Evolutionary conservation across 2,888 invertebrate genomes (phyloP).

Genomic region (Schizotus pectinicornis): DNA sequence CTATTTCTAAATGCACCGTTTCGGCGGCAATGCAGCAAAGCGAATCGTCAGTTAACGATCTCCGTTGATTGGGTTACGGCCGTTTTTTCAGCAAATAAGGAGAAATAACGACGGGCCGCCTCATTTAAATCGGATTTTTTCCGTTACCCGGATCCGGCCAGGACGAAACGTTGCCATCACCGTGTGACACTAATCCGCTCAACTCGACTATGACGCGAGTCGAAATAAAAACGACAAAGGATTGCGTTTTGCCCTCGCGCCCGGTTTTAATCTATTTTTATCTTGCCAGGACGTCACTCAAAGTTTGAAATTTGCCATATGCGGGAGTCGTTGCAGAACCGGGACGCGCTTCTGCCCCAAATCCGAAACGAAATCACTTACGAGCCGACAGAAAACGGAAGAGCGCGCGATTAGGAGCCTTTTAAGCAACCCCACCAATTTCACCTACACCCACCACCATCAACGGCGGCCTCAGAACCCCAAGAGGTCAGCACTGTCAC

Average conservation of each 20-base stretch:
- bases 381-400: too few relatives aligned
- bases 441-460: too few relatives aligned
- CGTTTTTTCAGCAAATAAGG: slow-evolving; percentile 15
- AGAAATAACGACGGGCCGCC: slow-evolving; percentile 20
- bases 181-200: slow-evolving; percentile 27
- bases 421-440: too few relatives aligned
- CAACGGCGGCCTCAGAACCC: too few relatives aligned
- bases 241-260: slow-evolving; percentile 24
- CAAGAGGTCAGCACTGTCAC: too few relatives aligned
- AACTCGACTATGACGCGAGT: slow-evolving; percentile 15
- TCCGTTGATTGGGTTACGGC: slow-evolving; percentile 19
- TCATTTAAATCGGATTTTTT: slow-evolving; percentile 25
- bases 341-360: too few relatives aligned
- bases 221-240: slow-evolving; percentile 30
- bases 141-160: slow-evolving; percentile 9
- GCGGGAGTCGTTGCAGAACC: slow-evolving; percentile 19
- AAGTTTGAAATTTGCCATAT: slow-evolving; percentile 25
- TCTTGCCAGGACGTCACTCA: slow-evolving; percentile 19
- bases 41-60: slow-evolving; percentile 11
- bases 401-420: too few relatives aligned
- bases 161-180: slow-evolving; percentile 8
- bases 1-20: slow-evolving; percentile 1
- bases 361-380: too few relatives aligned
- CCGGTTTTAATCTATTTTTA: slow-evolving; percentile 30
- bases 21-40: slow-evolving; percentile 10